phyloP scores from a whole-genome alignment of 2,113 vertebrate genomes.

The Eupsittula cactorum region DNA sequence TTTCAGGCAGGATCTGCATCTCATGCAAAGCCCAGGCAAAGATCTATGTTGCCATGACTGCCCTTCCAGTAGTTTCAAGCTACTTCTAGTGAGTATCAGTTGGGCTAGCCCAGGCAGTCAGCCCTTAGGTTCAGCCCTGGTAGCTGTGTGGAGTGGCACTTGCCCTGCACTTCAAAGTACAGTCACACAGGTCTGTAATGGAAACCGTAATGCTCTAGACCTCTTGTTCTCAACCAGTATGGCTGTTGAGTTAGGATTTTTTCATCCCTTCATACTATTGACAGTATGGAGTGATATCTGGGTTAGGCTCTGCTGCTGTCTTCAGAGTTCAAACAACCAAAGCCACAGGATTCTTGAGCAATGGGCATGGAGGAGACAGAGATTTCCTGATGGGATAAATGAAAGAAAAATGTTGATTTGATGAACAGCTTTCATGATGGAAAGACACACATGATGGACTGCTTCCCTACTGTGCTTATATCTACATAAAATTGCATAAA shows the following conservation, averaged over 20 bases:
- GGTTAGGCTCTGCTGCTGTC: neutral
- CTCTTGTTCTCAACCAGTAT: neutral
- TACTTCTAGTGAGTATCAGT: neutral
- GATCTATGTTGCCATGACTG: neutral
- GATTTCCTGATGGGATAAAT: neutral
- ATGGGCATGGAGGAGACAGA: neutral
- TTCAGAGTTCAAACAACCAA: neutral
- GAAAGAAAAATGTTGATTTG: neutral
- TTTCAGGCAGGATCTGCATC: neutral
- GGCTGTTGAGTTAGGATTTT: neutral
- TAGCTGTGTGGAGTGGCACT: neutral
- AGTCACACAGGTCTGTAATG: neutral
- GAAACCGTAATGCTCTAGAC: neutral
- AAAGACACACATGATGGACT: neutral
- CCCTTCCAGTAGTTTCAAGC: neutral
- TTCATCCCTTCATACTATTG: neutral
- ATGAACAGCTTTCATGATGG: neutral
- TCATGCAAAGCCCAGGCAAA: neutral
- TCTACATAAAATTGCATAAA: neutral
- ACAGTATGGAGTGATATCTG: neutral
- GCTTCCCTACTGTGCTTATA: neutral
- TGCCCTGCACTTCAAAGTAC: neutral
- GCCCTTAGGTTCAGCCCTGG: neutral
- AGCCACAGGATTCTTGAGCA: neutral
- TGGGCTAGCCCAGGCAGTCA: neutral